Base-by-base conservation (phyloP, 2,797 vertebrate genomes). In the Cryptoprocta ferox region DNA sequence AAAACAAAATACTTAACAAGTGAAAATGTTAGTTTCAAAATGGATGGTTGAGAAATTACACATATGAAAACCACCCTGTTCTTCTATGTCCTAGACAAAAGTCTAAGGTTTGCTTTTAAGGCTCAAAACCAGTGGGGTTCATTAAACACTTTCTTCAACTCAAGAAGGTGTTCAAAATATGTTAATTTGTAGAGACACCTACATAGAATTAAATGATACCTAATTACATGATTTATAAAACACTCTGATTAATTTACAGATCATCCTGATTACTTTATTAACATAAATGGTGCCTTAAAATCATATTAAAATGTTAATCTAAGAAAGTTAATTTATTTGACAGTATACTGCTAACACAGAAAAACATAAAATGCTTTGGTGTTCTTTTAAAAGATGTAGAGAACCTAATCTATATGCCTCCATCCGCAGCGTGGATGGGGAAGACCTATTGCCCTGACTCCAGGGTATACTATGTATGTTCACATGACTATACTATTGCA, bases 211-310 rank as follows among this genome's bases (percentile, higher is more conserved):
- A 87, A 86, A 13, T 80, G 35, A 76, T 79, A 53, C 0, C 66
- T 83, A 39, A 11, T 80, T 65, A 75, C 94, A 78, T 80, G 65
- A 78, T 96, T 94, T 93, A 45, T 87, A 79, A 83, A 89, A 78
- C 30, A 91, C 1, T 6, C 12, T 91, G 12, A 93, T 89, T 89
- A 26, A 79, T 75, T 94, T 96, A 75, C 28, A 73, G 35, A 42
- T 87, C 91, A 53, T 50, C 18, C 39, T 65, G 32, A 84, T 87
- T 84, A 11, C 13, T 14, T 87, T 70, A 81, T 59, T 95, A 81
- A 79, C 26, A 68, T 90, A 83, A 96, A 61, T 15, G 0, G 1
- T 87, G 32, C 21, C 86, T 93, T 90, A 35, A 96, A 92, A 45
- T 80, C 53, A 53, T 68, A 92, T 61, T 78, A 87, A 94, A 81